Evolutionary conservation across 37 sponge, comb jelly and placozoan species (phyloP).

Genomic region (Oopsacas minuta): DNA sequence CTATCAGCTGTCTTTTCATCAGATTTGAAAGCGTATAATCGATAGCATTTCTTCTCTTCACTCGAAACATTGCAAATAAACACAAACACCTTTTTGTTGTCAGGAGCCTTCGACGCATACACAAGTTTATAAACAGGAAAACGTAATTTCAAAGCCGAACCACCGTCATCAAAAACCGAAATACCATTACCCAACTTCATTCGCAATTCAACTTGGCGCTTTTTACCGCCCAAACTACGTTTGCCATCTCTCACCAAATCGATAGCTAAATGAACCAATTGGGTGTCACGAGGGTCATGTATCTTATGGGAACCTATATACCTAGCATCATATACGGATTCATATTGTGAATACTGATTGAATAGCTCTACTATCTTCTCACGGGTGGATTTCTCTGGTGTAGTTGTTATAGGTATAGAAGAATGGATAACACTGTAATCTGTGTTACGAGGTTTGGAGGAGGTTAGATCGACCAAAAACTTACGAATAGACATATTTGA

Average conservation of each 20-base stretch:
- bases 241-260: background rate
- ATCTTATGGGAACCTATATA: background rate
- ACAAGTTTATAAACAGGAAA: constrained; percentile 18
- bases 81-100: constrained; percentile 7
- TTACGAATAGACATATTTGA: background rate
- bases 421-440: background rate
- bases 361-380: background rate
- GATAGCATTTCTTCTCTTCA: background rate
- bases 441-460: background rate
- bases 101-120: background rate
- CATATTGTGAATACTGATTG: constrained; percentile 8
- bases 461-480: background rate
- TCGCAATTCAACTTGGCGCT: background rate
- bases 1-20: background rate
- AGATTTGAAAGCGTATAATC: constrained; percentile 16
- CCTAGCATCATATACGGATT: background rate
- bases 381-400: background rate
- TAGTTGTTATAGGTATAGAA: background rate
- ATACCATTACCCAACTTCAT: constrained; percentile 1
- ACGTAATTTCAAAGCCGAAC: background rate
- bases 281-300: background rate
- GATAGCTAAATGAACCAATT: background rate
- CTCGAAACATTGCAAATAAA: background rate
- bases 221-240: background rate
- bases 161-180: background rate